Evolutionary conservation across 2,888 invertebrate species (phyloP).

Genomic region (Chaetogeoica ovagalla): DNA sequence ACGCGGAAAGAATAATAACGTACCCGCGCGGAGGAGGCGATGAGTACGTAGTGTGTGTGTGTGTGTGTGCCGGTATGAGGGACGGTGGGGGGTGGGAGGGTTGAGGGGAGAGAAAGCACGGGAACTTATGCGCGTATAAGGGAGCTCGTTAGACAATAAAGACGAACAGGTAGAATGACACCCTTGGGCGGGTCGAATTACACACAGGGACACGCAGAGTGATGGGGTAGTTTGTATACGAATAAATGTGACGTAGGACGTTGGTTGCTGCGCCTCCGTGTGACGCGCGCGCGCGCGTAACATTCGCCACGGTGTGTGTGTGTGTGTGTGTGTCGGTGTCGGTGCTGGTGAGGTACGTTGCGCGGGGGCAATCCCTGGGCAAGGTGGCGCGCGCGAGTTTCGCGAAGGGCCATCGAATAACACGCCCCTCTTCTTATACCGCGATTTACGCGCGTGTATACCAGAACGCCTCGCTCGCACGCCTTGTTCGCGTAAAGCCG

Average conservation of each 20-base stretch:
- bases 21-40: background rate
- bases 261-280: background rate
- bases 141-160: conserved; percentile 52
- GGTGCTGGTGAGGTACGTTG: no score
- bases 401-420: conserved; percentile 28
- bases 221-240: background rate
- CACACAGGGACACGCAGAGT: conserved; percentile 30
- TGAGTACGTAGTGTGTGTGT: background rate
- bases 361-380: background rate
- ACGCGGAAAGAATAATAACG: no score
- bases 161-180: conserved; percentile 52
- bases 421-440: conserved; percentile 6
- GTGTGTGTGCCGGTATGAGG: no score
- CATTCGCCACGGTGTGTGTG: background rate
- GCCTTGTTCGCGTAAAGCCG: no score
- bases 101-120: background rate
- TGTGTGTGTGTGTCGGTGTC: no score
- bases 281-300: conserved; percentile 11
- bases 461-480: no score
- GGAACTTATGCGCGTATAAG: conserved; percentile 15
- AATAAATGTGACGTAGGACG: background rate
- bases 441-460: no score
- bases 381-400: conserved; percentile 20
- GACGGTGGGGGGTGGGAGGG: no score
- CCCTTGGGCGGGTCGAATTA: conserved; percentile 47